Conservation (phyloP, 2,113 vertebrate genomes). For the Paraplagusia blochii region DNA sequence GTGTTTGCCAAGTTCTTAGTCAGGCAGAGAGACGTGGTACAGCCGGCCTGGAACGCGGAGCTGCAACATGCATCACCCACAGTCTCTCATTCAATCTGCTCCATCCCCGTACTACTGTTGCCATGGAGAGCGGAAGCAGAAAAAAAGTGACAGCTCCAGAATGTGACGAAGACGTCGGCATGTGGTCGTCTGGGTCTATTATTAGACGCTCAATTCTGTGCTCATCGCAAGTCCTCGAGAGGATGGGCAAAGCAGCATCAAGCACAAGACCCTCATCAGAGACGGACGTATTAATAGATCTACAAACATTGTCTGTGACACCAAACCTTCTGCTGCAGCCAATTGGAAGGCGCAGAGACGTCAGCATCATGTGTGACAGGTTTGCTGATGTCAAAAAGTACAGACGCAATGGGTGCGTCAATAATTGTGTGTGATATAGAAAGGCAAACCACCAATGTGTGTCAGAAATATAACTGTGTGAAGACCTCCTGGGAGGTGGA, state of each 20-base stretch:
- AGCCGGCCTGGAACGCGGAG: conserved; percentile 43
- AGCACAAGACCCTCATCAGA: conserved; percentile 52
- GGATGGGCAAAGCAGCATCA: conserved; percentile 36
- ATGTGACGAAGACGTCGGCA: conserved; percentile 63
- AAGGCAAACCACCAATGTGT: not conserved
- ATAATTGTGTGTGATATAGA: conserved; percentile 1
- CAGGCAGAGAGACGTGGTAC: conserved; percentile 46
- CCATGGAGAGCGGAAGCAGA: conserved; percentile 59
- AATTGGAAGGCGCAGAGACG: conserved; percentile 28
- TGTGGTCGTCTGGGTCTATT: conserved; percentile 68
- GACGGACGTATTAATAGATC: conserved; percentile 59
- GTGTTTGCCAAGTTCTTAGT: conserved; percentile 40
- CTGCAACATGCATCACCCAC: conserved; percentile 65
- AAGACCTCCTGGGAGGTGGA: conserved; percentile 4
- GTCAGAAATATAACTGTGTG: conserved; percentile 20
- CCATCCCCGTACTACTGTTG: conserved; percentile 65
- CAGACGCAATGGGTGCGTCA: conserved; percentile 36
- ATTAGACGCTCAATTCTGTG: conserved; percentile 58
- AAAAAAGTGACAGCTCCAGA: conserved; percentile 60
- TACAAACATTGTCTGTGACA: conserved; percentile 46
- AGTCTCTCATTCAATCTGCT: conserved; percentile 72
- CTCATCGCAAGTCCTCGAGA: conserved; percentile 43
- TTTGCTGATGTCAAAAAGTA: conserved; percentile 32
- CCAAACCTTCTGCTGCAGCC: conserved; percentile 15
- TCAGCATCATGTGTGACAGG: conserved; percentile 19